Base-by-base conservation (phyloP, 2,888 invertebrate genomes). In the Maniola hyperantus region DNA sequence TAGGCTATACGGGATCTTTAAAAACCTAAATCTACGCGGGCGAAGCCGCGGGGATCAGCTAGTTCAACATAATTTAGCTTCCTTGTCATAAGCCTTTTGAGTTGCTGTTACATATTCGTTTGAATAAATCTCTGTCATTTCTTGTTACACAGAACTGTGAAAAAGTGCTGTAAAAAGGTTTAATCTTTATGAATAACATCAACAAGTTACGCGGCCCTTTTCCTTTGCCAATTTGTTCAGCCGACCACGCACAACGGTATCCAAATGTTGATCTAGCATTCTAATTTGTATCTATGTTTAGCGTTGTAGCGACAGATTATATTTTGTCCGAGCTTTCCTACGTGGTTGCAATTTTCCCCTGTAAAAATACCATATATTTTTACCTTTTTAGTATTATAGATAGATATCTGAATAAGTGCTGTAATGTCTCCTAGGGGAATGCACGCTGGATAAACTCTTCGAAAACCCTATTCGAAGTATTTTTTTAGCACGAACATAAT, bases 31-130 rank as follows among this genome's bases (percentile, higher is more conserved):
- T n/a, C n/a, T n/a, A n/a, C n/a, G n/a, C n/a, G n/a, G n/a, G n/a
- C n/a, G n/a, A n/a, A n/a, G n/a, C n/a, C n/a, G n/a, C n/a, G n/a
- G n/a, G n/a, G n/a, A n/a, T n/a, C n/a, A n/a, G n/a, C n/a, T n/a
- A n/a, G n/a, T 80, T 80, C 79, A 78, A 62, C 50, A 78, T 78
- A 80, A 80, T 78, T 78, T 74, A 72, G 72, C 71, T 74, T 73
- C 72, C 74, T 74, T 73, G 73, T 71, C 68, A 69, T 34, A 66
- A 63, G 51, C 44, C 63, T 64, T 62, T 67, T 62, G 51, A 69
- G 61, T 59, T 42, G 59, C 46, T 48, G 11, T 46, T 48, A 48
- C 33, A 46, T 59, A 59, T 59, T n/a, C 59, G 46, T 59, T 59
- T 59, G 59, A 48, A 59, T 34, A 48, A 59, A 59, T 57, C 57